These are phyloP conservation scores for Scomber scombrus DNA, from an alignment of 2,113 vertebrate genomes.

Conservation along the genomic window DNA sequence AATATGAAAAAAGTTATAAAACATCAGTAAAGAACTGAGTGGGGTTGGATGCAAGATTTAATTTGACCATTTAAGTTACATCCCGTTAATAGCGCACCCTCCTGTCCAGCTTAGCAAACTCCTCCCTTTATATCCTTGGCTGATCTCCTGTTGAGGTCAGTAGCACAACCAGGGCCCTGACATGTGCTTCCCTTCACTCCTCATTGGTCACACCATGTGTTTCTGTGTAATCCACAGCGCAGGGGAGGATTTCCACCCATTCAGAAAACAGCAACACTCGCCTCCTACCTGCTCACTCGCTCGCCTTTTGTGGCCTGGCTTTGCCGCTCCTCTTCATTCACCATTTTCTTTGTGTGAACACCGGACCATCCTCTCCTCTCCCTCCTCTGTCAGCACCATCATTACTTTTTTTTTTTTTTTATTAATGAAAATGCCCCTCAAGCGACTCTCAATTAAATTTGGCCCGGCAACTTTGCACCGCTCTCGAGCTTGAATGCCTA, in stretches of 20 bases:
- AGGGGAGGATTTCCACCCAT: conserved; percentile 10
- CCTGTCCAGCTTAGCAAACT: too few relatives aligned
- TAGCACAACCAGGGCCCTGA: too few relatives aligned
- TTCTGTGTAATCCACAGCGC: not conserved
- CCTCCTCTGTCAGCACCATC: conserved; percentile 2
- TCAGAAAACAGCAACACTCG: not conserved
- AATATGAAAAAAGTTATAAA: too few relatives aligned
- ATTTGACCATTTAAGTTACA: not conserved
- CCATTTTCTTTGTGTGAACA: not conserved
- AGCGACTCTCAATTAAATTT: conserved; percentile 43
- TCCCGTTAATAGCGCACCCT: too few relatives aligned
- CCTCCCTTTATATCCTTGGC: too few relatives aligned
- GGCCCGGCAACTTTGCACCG: not conserved
- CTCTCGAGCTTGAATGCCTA: conserved; percentile 15
- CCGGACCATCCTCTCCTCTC: too few relatives aligned
- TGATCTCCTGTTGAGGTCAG: not conserved
- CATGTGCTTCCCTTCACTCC: conserved; percentile 1
- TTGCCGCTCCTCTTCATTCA: not conserved
- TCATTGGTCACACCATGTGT: not conserved
- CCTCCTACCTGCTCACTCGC: not conserved
- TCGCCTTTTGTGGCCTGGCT: not conserved
- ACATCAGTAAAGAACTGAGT: too few relatives aligned
- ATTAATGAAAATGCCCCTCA: conserved; percentile 13
- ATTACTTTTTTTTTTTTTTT: not conserved
- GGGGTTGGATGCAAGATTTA: not conserved